These are phyloP conservation scores for Diabrotica undecimpunctata DNA, from an alignment of 1,140 invertebrate genomes.

Conservation along the genomic window DNA sequence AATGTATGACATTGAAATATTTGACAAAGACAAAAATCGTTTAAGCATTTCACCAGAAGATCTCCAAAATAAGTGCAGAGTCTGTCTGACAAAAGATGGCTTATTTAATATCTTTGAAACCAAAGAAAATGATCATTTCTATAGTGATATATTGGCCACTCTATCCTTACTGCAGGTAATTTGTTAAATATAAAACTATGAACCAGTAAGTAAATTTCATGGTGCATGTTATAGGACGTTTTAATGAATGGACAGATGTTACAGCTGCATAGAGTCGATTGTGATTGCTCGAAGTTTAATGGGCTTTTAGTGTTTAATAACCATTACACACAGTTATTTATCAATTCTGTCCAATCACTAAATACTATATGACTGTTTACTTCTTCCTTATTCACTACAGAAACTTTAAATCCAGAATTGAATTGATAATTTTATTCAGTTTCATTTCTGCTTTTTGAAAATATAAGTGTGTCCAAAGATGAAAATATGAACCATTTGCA, in stretches of 20 bases:
- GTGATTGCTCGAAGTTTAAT: background rate
- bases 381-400: too few relatives aligned
- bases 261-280: background rate
- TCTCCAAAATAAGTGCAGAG: constrained; percentile 2
- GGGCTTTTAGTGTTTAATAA: background rate
- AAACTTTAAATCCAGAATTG: too few relatives aligned
- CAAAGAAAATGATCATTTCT: constrained; percentile 5
- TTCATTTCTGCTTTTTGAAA: too few relatives aligned
- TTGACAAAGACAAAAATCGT: constrained; percentile 1
- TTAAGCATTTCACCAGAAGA: constrained; percentile 3
- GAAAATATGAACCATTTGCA: too few relatives aligned
- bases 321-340: too few relatives aligned
- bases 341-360: too few relatives aligned
- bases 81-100: constrained; percentile 6
- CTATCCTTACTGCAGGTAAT: constrained; percentile 15
- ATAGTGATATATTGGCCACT: constrained; percentile 9
- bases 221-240: background rate
- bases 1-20: background rate
- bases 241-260: background rate
- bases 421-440: too few relatives aligned
- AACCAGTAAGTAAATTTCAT: background rate
- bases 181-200: background rate
- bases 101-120: constrained; percentile 12
- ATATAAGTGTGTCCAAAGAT: too few relatives aligned
- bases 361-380: too few relatives aligned